Evolutionary conservation across 2,888 invertebrate species (phyloP), one percentile per base, ranked within the genome.

Genomic region (Yponomeuta malinellus): DNA sequence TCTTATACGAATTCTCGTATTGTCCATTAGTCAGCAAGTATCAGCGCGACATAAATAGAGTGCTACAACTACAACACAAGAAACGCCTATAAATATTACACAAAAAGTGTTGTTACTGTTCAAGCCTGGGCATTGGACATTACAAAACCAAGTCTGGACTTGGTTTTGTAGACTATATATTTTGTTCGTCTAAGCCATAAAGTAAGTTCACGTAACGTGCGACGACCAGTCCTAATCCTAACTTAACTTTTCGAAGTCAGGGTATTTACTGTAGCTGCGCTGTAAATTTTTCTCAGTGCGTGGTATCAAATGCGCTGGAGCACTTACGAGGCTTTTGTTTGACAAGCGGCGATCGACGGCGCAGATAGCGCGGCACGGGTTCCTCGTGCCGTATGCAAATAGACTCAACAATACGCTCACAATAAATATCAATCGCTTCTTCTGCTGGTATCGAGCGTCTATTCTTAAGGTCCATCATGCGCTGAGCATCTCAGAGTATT

Each of bases 21-120:
- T 75, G 73, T 79, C 77, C 80, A 80, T 81, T 80, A 79, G 78
- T 72, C 72, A 72, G 74, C 73, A 65, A 65, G 48, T 64, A 43
- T 69, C 52, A 59, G 52, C 52, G 15, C 5, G 52, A 59, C 4
- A 59, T 15, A 1, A 59, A 59, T 15, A 59, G 52, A 59, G 15
- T 15, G 52, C 52, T 59, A 15, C 15, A 15, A 52, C 23, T 23
- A 23, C 33, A 33, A 8, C 5, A 8, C 9, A 43, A 5, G 52
- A 59, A 12, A 59, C 6, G 15, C 52, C 52, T 15, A 15, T 59
- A 15, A 59, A 59, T 15, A 59, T 59, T 15, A 15, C 12, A 59
- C 15, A 15, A 59, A 59, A 12, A 8, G 15, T 15, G 12, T 15
- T 6, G 43, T 43, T 43, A 15, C 52, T 59, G 4, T 15, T 15